These are phyloP conservation scores for Drosophila incognita DNA, from an alignment of 2,888 invertebrate species.

Conservation along the genomic window DNA sequence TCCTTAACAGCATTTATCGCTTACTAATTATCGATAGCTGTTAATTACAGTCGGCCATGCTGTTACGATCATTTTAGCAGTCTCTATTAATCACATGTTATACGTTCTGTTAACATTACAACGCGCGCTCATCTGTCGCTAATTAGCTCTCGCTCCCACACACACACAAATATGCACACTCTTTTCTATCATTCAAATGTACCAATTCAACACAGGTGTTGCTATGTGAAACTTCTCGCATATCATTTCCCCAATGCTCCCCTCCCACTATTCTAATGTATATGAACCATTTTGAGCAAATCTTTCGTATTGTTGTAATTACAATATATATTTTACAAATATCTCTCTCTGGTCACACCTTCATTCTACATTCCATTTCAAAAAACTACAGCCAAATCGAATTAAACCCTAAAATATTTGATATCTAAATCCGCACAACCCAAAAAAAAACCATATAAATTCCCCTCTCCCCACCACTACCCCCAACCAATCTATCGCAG, in stretches of 20 bases:
- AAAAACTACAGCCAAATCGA: constrained; percentile 72
- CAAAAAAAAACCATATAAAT: constrained; percentile 9
- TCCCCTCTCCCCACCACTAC: constrained; percentile 23
- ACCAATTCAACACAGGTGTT: constrained; percentile 57
- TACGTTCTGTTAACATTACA: neutral
- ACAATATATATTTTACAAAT: constrained; percentile 43
- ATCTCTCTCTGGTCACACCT: constrained; percentile 52
- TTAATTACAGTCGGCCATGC: neutral
- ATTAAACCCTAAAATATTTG: constrained; percentile 80
- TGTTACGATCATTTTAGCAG: neutral
- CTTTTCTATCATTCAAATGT: constrained; percentile 33
- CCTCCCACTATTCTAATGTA: neutral
- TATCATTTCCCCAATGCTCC: constrained; percentile 17
- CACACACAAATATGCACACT: neutral
- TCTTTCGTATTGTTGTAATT: constrained; percentile 31
- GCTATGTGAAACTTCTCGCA: constrained; percentile 27
- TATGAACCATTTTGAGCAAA: constrained; percentile 5
- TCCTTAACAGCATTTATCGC: neutral
- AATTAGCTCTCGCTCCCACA: neutral
- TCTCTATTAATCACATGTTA: neutral
- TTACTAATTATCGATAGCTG: neutral
- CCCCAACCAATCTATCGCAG: constrained; percentile 54
- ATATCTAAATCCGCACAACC: constrained; percentile 50
- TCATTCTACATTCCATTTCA: constrained; percentile 44
- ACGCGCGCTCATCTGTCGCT: neutral